Evolutionary conservation across 2,888 invertebrate species (phyloP).

Genomic region (Synergus japonicus): DNA sequence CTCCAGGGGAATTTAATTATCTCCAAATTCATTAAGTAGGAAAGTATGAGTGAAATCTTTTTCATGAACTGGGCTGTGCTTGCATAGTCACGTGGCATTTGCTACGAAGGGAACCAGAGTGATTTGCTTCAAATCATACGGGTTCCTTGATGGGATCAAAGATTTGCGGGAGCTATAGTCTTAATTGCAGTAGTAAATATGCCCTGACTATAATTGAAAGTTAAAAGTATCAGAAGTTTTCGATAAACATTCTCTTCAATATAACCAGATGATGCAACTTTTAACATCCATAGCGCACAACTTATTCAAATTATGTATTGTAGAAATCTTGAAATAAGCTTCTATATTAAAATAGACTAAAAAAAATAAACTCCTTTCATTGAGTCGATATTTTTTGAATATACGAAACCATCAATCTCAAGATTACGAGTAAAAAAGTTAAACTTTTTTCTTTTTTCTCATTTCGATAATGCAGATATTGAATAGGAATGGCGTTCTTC

Average conservation of each 20-base stretch:
- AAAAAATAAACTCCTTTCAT: neutral
- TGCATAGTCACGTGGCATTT: constrained; percentile 59
- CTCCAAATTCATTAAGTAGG: too few relatives aligned
- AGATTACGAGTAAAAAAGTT: neutral
- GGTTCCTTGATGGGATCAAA: constrained; percentile 62
- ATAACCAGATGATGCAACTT: neutral
- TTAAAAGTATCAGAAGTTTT: too few relatives aligned
- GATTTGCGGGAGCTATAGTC: constrained; percentile 41
- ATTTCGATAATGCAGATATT: neutral
- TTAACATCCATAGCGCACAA: neutral
- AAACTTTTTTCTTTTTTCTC: neutral
- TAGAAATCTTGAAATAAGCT: neutral
- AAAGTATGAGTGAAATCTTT: neutral
- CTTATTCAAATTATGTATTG: neutral
- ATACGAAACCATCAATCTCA: neutral
- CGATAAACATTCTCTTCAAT: too few relatives aligned
- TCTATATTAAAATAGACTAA: neutral
- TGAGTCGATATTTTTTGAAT: constrained; percentile 10
- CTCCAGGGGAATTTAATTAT: too few relatives aligned
- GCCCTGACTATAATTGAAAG: neutral
- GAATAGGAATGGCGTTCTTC: neutral
- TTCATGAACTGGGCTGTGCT: neutral
- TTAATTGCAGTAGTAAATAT: neutral
- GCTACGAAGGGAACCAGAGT: constrained; percentile 43
- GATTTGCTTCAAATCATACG: constrained; percentile 32